Percentiles rank a stretch among this genome's conserved stretches.
Evolutionary conservation across 2,797 vertebrate genomes (phyloP).

Genomic region (Pangasius djambal): DNA sequence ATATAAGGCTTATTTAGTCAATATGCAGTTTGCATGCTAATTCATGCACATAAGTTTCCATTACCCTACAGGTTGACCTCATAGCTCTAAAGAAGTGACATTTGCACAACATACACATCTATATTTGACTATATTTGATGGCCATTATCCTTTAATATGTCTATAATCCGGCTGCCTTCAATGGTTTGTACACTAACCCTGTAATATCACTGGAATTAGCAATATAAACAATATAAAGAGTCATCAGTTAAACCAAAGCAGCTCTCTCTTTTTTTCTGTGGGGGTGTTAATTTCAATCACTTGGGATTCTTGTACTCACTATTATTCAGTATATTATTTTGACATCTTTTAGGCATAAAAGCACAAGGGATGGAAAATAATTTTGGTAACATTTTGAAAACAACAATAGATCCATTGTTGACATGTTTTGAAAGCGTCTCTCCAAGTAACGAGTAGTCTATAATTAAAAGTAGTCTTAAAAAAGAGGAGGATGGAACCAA

Average conservation of each 20-base stretch:
- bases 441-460: background rate
- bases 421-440: background rate
- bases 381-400: background rate
- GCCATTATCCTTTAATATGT: no score
- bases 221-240: background rate
- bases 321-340: background rate
- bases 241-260: slow-evolving; percentile 10
- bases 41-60: background rate
- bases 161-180: background rate
- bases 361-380: background rate
- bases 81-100: background rate
- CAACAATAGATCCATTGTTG: background rate
- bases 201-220: background rate
- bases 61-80: background rate
- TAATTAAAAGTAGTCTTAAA: background rate
- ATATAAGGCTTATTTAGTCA: background rate
- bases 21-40: background rate
- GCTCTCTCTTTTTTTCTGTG: background rate
- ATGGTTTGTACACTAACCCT: background rate
- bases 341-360: slow-evolving; percentile 8
- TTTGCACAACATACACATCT: background rate
- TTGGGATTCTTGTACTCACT: background rate
- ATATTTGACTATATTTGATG: background rate
- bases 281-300: background rate
- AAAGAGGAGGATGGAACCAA: background rate